These are phyloP conservation scores for Carcina quercana DNA, from an alignment of 2,888 invertebrate genomes.

Conservation along the genomic window DNA sequence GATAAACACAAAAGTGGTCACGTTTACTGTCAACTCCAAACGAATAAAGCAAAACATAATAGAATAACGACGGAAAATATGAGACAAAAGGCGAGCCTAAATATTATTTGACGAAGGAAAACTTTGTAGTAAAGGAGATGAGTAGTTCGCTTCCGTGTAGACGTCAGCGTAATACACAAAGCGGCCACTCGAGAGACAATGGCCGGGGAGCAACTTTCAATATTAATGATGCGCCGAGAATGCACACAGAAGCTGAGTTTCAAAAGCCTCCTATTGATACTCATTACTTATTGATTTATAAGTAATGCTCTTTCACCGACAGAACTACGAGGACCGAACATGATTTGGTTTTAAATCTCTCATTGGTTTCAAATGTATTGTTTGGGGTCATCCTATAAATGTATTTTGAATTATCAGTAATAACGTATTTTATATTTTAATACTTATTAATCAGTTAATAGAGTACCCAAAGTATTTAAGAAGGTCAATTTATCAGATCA, in stretches of 20 bases:
- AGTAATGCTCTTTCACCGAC: conserved; percentile 70
- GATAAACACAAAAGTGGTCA: no score
- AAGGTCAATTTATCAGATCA: no score
- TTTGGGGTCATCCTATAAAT: no score
- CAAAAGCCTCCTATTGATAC: conserved; percentile 67
- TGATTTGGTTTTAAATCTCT: no score
- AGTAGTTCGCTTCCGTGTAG: conserved; percentile 52
- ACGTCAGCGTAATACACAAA: conserved; percentile 58
- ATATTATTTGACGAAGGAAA: conserved; percentile 44
- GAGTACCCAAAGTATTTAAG: no score
- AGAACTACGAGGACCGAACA: no score
- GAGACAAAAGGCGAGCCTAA: conserved; percentile 25
- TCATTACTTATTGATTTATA: conserved; percentile 74
- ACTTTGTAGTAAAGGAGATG: conserved; percentile 59
- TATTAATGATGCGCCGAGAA: conserved; percentile 69
- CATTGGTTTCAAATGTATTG: no score
- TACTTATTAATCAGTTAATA: no score
- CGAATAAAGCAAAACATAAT: not conserved
- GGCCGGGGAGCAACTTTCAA: conserved; percentile 60
- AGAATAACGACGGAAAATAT: conserved; percentile 12
- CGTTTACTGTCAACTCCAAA: no score
- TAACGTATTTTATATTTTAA: no score
- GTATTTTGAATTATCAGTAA: no score
- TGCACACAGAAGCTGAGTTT: conserved; percentile 60
- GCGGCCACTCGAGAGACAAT: conserved; percentile 62